Evolutionary conservation across 2,797 vertebrate genomes (phyloP).

Genomic region (Arctocebus calabarensis): DNA sequence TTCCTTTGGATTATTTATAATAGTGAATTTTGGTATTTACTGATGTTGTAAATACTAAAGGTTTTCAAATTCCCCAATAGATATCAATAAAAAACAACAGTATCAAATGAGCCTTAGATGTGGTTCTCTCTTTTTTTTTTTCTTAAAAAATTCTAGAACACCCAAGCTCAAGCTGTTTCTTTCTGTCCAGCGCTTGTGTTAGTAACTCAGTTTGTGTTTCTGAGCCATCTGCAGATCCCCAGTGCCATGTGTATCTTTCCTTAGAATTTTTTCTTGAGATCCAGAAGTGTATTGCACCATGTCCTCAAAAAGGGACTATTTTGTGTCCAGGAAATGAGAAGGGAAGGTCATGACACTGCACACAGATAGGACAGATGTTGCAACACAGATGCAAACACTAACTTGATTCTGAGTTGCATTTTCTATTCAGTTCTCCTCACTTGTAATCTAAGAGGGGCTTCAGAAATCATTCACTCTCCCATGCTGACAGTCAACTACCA

Average conservation of each 20-base stretch:
- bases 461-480: not conserved
- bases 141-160: not conserved
- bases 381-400: not conserved
- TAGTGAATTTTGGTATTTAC: conserved; percentile 45
- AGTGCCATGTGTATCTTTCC: not conserved
- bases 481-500: not conserved
- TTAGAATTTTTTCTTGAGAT: conserved; percentile 15
- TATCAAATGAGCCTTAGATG: conserved; percentile 29
- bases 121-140: conserved; percentile 37
- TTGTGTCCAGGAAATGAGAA: not conserved
- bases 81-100: conserved; percentile 54
- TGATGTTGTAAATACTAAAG: conserved; percentile 24
- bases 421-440: not conserved
- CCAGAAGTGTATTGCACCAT: not conserved
- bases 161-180: conserved; percentile 31
- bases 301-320: not conserved
- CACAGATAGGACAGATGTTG: not conserved
- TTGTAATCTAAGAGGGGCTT: not conserved
- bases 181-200: conserved; percentile 4
- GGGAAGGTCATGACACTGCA: not conserved
- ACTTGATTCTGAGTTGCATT: not conserved
- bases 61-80: conserved; percentile 34
- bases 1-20: conserved; percentile 48
- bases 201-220: conserved; percentile 39
- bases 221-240: conserved; percentile 32